Base-by-base conservation (phyloP, 1,140 invertebrate genomes). In the Camponotus pennsylvanicus region DNA sequence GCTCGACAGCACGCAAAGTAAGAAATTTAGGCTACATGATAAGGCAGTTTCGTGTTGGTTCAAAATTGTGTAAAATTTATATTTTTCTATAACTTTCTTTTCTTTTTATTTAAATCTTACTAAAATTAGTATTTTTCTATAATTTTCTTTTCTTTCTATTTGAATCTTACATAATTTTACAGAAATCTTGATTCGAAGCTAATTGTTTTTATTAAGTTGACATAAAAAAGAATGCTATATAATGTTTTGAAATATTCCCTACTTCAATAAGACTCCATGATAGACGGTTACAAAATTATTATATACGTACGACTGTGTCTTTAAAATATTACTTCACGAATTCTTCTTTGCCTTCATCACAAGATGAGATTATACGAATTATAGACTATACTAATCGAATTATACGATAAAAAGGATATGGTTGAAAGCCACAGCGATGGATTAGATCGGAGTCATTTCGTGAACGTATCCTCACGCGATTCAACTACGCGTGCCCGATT, bases 401-500 rank as follows among this genome's bases (percentile, higher is more conserved):
- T 34, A 18, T n/a, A 15, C 32, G 67, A 69, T 11, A 13, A 27
- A 45, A 69, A 21, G 15, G 40, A 49, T 49, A 9, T 32, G 32
- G 15, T 21, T 40, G 13, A 40, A 2, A 45, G 13, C 49, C 18
- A 52, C 49, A 9, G 15, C 49, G 5, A 8, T 7, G 15, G 27
- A n/a, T n/a, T 32, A n/a, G 7, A 15, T 79, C 34, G 34, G 21
- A 34, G 4, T 69, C 18, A 80, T 18, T 70, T 70, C 9, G 37
- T 45, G 15, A 55, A 80, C 5, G 9, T 57, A 70, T 57, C 21
- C 21, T 55, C 67, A 70, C n/a, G 34, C 64, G 77, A 59, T 9
- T 9, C 45, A 80, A 69, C 77, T 40, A 80, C 42, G 64, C 49
- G 77, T 80, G 61, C 69, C 77, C 34, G 45, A 55, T 70, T 69